Conservation (phyloP, 2,797 vertebrate species). For the Pagetopsis macropterus region DNA sequence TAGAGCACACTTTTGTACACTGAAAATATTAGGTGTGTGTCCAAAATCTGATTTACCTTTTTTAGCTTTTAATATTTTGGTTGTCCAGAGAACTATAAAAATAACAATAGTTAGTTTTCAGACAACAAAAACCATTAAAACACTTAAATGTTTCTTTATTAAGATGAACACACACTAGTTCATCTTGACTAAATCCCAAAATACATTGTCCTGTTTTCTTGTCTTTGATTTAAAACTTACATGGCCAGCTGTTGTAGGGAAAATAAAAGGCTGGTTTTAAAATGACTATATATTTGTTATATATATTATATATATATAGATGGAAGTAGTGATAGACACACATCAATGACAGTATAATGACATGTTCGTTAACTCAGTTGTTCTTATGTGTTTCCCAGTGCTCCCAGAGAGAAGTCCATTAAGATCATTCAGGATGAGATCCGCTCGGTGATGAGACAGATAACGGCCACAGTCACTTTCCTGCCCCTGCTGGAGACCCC, state of each 20-base stretch:
- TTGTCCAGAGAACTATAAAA: too few species aligned
- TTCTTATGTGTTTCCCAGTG: constrained; percentile 70
- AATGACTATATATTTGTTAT: not conserved
- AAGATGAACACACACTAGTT: not conserved
- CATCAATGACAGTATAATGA: not conserved
- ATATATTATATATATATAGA: too few species aligned
- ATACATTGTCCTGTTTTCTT: not conserved
- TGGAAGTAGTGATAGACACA: rapidly evolving
- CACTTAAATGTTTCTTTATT: not conserved
- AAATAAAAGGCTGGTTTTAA: not conserved
- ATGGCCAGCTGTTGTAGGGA: not conserved
- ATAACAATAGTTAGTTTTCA: too few species aligned
- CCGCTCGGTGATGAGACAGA: constrained; percentile 93
- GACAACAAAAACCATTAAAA: too few species aligned
- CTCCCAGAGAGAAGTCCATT: constrained; percentile 91
- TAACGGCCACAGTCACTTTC: constrained; percentile 96
- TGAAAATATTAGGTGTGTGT: not conserved
- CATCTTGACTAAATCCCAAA: not conserved
- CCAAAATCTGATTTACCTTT: too few species aligned
- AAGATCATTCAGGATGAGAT: constrained; percentile 97
- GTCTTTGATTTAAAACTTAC: not conserved
- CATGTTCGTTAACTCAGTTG: not conserved
- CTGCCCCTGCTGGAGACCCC: constrained; percentile 92
- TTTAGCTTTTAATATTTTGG: too few species aligned
- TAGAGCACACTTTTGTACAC: too few species aligned